Evolutionary conservation across 2,888 invertebrate genomes (phyloP).

Genomic region (Beris chalybata): DNA sequence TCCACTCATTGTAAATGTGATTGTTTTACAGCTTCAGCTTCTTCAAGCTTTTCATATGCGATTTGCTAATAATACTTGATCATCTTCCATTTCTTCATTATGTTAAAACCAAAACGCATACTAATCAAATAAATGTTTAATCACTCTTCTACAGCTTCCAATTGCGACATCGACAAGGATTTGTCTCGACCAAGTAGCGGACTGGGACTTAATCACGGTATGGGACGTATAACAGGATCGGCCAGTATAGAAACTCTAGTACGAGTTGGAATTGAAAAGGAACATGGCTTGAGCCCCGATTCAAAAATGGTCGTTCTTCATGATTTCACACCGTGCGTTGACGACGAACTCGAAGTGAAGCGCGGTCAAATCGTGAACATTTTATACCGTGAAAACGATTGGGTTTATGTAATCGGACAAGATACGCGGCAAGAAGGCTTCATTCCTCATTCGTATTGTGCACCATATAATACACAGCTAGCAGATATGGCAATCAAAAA

Average conservation of each 20-base stretch:
- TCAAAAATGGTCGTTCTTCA: slow-evolving; percentile 94
- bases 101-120: too few species aligned
- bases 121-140: too few species aligned
- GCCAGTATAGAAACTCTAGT: slow-evolving; percentile 71
- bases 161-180: slow-evolving; percentile 78
- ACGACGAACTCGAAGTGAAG: slow-evolving; percentile 88
- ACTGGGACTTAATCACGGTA: slow-evolving; percentile 70
- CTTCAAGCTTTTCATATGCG: too few species aligned
- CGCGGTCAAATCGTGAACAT: slow-evolving; percentile 94
- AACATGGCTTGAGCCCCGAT: slow-evolving; percentile 87
- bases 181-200: slow-evolving; percentile 63
- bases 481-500: slow-evolving; percentile 84
- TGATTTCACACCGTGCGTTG: slow-evolving; percentile 93
- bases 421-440: slow-evolving; percentile 91
- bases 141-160: slow-evolving; percentile 63
- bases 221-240: slow-evolving; percentile 92
- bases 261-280: slow-evolving; percentile 79
- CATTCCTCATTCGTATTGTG: slow-evolving; percentile 92
- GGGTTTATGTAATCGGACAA: slow-evolving; percentile 94
- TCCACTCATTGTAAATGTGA: too few species aligned
- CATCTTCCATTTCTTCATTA: too few species aligned
- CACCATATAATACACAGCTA: slow-evolving; percentile 76
- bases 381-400: slow-evolving; percentile 92
- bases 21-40: too few species aligned
- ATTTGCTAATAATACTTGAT: too few species aligned